These are phyloP conservation scores for Azorinus chamasolen DNA, from an alignment of 2,888 invertebrate genomes.

Conservation along the genomic window DNA sequence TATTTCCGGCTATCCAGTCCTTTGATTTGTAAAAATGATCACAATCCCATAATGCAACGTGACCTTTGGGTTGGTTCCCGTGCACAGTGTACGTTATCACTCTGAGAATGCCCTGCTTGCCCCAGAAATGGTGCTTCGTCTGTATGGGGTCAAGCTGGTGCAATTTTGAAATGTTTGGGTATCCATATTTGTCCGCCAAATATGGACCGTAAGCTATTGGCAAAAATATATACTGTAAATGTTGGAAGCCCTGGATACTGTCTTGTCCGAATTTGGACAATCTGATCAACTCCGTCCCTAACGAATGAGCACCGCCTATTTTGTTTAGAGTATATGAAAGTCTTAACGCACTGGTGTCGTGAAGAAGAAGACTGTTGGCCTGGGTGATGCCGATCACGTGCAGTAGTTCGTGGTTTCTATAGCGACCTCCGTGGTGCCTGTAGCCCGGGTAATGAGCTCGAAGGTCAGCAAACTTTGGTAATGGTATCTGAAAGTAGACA, in stretches of 20 bases:
- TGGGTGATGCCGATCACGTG: conserved; percentile 70
- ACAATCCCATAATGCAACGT: conserved; percentile 85
- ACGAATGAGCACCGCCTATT: conserved; percentile 80
- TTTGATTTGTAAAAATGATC: conserved; percentile 83
- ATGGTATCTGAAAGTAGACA: conserved; percentile 73
- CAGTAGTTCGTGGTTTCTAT: conserved; percentile 78
- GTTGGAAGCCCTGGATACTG: conserved; percentile 79
- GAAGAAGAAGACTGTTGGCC: conserved; percentile 70
- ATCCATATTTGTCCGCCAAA: conserved; percentile 84
- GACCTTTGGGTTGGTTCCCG: conserved; percentile 81
- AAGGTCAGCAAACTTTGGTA: conserved; percentile 81
- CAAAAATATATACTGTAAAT: conserved; percentile 82
- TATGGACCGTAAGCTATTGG: conserved; percentile 84
- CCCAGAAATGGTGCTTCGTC: conserved; percentile 81
- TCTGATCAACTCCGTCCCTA: conserved; percentile 78
- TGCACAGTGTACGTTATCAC: conserved; percentile 82
- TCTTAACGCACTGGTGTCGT: conserved; percentile 84
- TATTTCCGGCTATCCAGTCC: conserved; percentile 82
- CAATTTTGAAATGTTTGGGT: conserved; percentile 80
- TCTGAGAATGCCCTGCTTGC: conserved; percentile 83
- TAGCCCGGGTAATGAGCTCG: conserved; percentile 82
- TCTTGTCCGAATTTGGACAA: conserved; percentile 82
- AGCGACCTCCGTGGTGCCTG: conserved; percentile 79
- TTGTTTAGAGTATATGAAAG: conserved; percentile 82
- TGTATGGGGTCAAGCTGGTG: conserved; percentile 76